Conservation (phyloP, 2,888 invertebrate species). For the Dendrolimus houi region DNA sequence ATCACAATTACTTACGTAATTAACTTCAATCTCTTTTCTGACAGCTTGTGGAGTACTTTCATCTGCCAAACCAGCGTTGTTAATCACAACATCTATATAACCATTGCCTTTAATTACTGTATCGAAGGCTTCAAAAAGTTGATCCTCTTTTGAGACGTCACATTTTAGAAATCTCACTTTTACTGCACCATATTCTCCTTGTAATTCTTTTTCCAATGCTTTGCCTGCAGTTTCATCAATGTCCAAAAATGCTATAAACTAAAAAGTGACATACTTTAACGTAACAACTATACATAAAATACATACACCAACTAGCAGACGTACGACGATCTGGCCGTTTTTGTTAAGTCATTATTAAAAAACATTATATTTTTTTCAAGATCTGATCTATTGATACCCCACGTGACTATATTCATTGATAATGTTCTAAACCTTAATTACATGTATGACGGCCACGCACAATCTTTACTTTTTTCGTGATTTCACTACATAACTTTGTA, state of each 20-base stretch:
- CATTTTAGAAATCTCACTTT: conserved; percentile 32
- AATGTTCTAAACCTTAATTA: too few species aligned
- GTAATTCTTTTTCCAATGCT: conserved; percentile 24
- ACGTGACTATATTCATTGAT: too few species aligned
- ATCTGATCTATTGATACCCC: too few species aligned
- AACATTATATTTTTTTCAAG: too few species aligned
- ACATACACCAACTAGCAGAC: background rate
- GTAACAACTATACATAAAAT: conserved; percentile 19
- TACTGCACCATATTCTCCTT: conserved; percentile 18
- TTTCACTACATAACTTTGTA: too few species aligned
- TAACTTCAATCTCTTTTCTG: conserved; percentile 26
- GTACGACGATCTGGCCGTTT: too few species aligned
- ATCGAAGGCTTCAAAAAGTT: conserved; percentile 23
- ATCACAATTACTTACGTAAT: conserved; percentile 22
- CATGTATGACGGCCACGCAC: too few species aligned
- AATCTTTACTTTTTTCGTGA: too few species aligned
- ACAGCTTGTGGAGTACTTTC: conserved; percentile 16
- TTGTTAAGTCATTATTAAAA: too few species aligned
- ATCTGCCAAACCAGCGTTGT: conserved; percentile 35
- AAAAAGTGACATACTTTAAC: conserved; percentile 2
- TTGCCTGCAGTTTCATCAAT: conserved; percentile 22
- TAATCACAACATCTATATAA: conserved; percentile 31
- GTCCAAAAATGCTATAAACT: conserved; percentile 25
- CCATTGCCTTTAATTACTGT: conserved; percentile 17
- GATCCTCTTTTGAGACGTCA: conserved; percentile 31